Percentiles rank a stretch among this genome's conserved stretches.
Evolutionary conservation across 2,888 invertebrate species (phyloP).

Genomic region (Spodoptera picta): DNA sequence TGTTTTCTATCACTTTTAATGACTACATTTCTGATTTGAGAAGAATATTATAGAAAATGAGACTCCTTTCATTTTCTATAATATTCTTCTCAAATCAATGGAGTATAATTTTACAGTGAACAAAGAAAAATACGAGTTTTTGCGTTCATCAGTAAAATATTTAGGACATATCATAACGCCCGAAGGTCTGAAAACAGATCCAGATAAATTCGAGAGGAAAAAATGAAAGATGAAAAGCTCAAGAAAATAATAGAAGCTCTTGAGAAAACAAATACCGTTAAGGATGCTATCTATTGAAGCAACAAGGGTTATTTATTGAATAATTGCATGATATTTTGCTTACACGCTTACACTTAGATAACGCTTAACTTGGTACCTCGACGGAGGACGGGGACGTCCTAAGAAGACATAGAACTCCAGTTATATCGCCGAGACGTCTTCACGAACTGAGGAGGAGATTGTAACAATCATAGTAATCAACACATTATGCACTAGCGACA

Average conservation of each 20-base stretch:
- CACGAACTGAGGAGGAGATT: too few relatives aligned
- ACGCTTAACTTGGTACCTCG: constrained; percentile 19
- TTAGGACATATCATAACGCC: constrained; percentile 44
- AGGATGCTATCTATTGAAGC: constrained; percentile 21
- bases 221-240: constrained; percentile 6
- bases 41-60: constrained; percentile 3
- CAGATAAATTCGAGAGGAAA: constrained; percentile 32
- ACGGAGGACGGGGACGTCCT: too few relatives aligned
- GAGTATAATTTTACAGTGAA: constrained; percentile 9
- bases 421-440: too few relatives aligned
- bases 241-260: constrained; percentile 10
- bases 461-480: too few relatives aligned
- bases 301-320: constrained; percentile 30
- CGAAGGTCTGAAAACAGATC: constrained; percentile 36
- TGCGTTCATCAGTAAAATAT: constrained; percentile 30
- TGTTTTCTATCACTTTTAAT: constrained; percentile 5
- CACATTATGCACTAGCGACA: too few relatives aligned
- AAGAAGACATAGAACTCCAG: too few relatives aligned
- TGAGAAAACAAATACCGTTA: not conserved
- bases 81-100: too few relatives aligned
- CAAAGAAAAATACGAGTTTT: constrained; percentile 24
- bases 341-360: constrained; percentile 13
- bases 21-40: constrained; percentile 4
- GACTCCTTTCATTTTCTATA: too few relatives aligned
- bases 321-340: constrained; percentile 23